These are phyloP conservation scores for Ectropis crepuscularia DNA, from an alignment of 2,888 invertebrate species.

Conservation along the genomic window DNA sequence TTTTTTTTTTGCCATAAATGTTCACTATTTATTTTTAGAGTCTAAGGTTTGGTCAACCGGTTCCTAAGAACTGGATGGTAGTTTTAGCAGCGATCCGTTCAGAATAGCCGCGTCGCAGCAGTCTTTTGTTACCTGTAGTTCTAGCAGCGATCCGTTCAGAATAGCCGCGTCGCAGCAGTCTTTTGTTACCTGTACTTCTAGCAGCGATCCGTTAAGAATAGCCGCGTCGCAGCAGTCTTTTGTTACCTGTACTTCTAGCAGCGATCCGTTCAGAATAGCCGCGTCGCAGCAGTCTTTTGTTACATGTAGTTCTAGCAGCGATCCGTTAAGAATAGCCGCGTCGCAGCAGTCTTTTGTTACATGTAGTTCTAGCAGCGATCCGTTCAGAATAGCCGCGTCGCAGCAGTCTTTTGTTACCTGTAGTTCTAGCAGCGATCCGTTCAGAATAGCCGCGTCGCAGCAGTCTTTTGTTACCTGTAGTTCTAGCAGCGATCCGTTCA, in stretches of 20 bases:
- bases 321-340: conserved; percentile 89
- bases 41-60: too few relatives aligned
- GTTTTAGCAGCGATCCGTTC: conserved; percentile 88
- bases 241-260: conserved; percentile 87
- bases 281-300: conserved; percentile 90
- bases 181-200: conserved; percentile 87
- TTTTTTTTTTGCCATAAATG: too few relatives aligned
- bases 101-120: conserved; percentile 91
- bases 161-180: conserved; percentile 91
- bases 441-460: conserved; percentile 90
- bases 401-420: conserved; percentile 90
- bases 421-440: conserved; percentile 88
- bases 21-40: too few relatives aligned
- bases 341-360: conserved; percentile 90
- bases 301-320: conserved; percentile 88
- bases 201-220: conserved; percentile 89
- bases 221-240: conserved; percentile 91
- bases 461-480: conserved; percentile 88
- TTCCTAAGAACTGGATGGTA: conserved; percentile 63
- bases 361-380: conserved; percentile 88
- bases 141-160: conserved; percentile 88
- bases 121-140: conserved; percentile 87
- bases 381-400: conserved; percentile 89
- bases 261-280: conserved; percentile 89
- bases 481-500: conserved; percentile 89